phyloP scores from a whole-genome alignment of 2,797 vertebrate genomes.

The Trachurus trachurus region DNA sequence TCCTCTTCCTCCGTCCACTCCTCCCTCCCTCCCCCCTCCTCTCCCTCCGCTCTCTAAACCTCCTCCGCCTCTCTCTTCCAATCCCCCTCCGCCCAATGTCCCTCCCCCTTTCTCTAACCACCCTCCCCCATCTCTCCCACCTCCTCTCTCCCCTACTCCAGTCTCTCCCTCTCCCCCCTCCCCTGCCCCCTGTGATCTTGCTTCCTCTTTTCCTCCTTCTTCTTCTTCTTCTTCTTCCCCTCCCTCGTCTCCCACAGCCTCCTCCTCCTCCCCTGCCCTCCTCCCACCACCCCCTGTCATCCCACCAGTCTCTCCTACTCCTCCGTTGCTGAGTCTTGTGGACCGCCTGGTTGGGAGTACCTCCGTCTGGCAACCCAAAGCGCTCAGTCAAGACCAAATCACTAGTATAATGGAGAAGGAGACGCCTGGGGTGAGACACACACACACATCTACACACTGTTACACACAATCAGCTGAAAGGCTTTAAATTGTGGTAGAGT shows the following conservation, averaged over 20 bases:
- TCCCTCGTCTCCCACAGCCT: slow-evolving; percentile 14
- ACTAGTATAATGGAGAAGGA: slow-evolving; percentile 85
- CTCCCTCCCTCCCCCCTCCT: slow-evolving; percentile 41
- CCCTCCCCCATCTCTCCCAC: slow-evolving; percentile 47
- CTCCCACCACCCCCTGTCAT: slow-evolving; percentile 54
- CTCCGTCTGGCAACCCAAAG: slow-evolving; percentile 92
- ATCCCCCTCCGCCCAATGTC: slow-evolving; percentile 27
- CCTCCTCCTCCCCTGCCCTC: neutral
- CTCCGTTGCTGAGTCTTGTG: slow-evolving; percentile 79
- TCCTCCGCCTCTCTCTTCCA: slow-evolving; percentile 39
- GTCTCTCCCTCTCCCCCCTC: slow-evolving; percentile 28
- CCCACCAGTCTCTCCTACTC: slow-evolving; percentile 56
- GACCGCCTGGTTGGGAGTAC: slow-evolving; percentile 91
- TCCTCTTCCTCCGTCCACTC: slow-evolving; percentile 51
- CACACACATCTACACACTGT: slow-evolving; percentile 2
- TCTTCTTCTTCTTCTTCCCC: neutral
- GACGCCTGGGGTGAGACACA: slow-evolving; percentile 88
- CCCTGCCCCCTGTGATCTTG: slow-evolving; percentile 39
- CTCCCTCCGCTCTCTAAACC: slow-evolving; percentile 39
- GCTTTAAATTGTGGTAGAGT: neutral
- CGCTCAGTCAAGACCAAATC: slow-evolving; percentile 75
- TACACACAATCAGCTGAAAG: neutral
- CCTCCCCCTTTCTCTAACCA: slow-evolving; percentile 35
- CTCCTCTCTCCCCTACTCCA: slow-evolving; percentile 49
- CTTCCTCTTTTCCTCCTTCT: slow-evolving; percentile 3